Evolutionary conservation across 2,797 vertebrate genomes (phyloP).

Genomic region (Myripristis murdjan): DNA sequence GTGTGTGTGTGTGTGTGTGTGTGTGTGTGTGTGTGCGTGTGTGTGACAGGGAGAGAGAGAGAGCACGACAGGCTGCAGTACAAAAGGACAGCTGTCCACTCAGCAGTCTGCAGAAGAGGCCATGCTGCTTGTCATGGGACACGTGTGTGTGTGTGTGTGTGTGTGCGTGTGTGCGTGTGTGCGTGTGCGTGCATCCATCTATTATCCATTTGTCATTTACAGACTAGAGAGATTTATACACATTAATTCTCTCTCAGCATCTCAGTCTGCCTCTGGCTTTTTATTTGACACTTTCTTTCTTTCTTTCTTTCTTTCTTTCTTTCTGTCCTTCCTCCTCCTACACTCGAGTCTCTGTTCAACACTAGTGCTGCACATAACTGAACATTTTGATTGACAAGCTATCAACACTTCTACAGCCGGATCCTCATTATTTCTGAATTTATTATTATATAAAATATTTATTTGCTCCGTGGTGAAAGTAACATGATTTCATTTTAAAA

Average conservation of each 20-base stretch:
- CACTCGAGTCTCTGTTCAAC: too few species aligned
- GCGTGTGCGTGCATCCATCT: constrained; percentile 6
- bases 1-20: constrained; percentile 1
- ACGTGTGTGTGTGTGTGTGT: not conserved
- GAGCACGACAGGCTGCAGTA: constrained; percentile 33
- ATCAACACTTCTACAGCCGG: too few species aligned
- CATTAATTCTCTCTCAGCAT: not conserved
- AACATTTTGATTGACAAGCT: too few species aligned
- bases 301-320: too few species aligned
- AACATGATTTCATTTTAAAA: too few species aligned
- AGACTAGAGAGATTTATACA: constrained; percentile 8
- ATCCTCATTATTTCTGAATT: too few species aligned
- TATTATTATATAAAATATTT: too few species aligned
- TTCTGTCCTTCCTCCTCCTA: too few species aligned
- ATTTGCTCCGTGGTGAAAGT: too few species aligned
- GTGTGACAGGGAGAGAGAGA: too few species aligned
- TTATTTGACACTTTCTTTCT: not conserved
- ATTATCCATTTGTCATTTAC: constrained; percentile 22
- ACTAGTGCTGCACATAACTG: too few species aligned
- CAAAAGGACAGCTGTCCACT: constrained; percentile 75
- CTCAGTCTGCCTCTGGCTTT: not conserved
- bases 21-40: constrained; percentile 5
- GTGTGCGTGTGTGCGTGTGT: constrained; percentile 7
- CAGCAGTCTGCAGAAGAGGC: constrained; percentile 63
- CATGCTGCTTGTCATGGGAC: constrained; percentile 42